These are phyloP conservation scores for Sminthurinus aureus DNA, from an alignment of 2,888 invertebrate genomes.

Conservation along the genomic window DNA sequence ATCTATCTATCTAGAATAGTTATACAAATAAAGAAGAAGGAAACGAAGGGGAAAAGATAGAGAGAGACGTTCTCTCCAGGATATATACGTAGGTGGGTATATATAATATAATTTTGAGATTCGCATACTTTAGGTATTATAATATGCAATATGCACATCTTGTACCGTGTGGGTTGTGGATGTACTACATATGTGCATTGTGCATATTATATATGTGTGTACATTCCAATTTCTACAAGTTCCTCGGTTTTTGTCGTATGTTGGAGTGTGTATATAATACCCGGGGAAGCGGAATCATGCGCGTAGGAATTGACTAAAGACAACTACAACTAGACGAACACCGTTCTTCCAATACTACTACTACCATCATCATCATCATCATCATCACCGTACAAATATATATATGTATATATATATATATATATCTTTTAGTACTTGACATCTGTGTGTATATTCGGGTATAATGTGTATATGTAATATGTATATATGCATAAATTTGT, in stretches of 20 bases:
- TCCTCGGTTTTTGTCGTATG: neutral
- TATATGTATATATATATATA: neutral
- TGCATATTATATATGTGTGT: neutral
- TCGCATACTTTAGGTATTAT: neutral
- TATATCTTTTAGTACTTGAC: neutral
- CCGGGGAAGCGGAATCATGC: constrained; percentile 36
- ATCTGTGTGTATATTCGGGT: too few relatives aligned
- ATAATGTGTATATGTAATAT: too few relatives aligned
- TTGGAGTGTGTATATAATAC: constrained; percentile 8
- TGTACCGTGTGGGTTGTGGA: neutral
- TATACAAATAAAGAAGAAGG: neutral
- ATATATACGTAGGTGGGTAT: neutral
- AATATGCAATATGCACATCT: too few relatives aligned
- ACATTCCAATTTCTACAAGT: neutral
- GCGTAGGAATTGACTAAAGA: constrained; percentile 22
- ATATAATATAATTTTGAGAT: neutral
- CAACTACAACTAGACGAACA: constrained; percentile 7
- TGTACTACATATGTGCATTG: neutral
- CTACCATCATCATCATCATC: neutral
- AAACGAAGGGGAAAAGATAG: neutral
- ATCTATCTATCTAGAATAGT: too few relatives aligned
- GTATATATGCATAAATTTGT: too few relatives aligned
- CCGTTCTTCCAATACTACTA: constrained; percentile 29
- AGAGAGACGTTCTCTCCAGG: neutral
- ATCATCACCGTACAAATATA: too few relatives aligned